Evolutionary conservation across 2,113 vertebrate species (phyloP).

Genomic region (Caranx melampygus): DNA sequence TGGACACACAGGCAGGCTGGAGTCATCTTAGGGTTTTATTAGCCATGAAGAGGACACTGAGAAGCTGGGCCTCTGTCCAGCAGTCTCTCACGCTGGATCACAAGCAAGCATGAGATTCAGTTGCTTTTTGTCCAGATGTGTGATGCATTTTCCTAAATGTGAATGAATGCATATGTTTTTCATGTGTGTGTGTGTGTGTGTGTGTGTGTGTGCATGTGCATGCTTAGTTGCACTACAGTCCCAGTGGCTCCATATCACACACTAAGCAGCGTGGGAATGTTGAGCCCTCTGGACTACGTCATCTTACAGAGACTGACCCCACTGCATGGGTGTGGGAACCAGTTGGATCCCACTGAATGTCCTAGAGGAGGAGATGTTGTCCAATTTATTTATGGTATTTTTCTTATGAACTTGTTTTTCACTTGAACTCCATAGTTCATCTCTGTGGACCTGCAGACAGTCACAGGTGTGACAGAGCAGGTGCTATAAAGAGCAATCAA

Average conservation of each 20-base stretch:
- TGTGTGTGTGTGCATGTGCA: constrained; percentile 17
- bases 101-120: constrained; percentile 5
- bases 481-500: not conserved
- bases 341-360: constrained; percentile 52
- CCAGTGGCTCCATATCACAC: constrained; percentile 69
- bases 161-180: not conserved
- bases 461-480: not conserved
- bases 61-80: constrained; percentile 24
- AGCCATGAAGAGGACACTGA: constrained; percentile 18
- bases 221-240: constrained; percentile 51
- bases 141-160: constrained; percentile 4
- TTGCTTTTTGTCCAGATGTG: constrained; percentile 30
- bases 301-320: constrained; percentile 66
- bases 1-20: constrained; percentile 40
- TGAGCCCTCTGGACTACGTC: constrained; percentile 74
- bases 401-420: constrained; percentile 30
- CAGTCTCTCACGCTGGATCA: constrained; percentile 8
- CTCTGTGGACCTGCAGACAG: not conserved
- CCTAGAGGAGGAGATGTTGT: constrained; percentile 36
- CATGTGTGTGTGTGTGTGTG: not conserved
- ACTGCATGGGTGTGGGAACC: constrained; percentile 78
- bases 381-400: constrained; percentile 45
- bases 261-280: constrained; percentile 80
- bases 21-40: not conserved
- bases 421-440: not conserved